phyloP scores from a whole-genome alignment of 1,140 invertebrate species.

The Pseudobourletiella spinata region DNA sequence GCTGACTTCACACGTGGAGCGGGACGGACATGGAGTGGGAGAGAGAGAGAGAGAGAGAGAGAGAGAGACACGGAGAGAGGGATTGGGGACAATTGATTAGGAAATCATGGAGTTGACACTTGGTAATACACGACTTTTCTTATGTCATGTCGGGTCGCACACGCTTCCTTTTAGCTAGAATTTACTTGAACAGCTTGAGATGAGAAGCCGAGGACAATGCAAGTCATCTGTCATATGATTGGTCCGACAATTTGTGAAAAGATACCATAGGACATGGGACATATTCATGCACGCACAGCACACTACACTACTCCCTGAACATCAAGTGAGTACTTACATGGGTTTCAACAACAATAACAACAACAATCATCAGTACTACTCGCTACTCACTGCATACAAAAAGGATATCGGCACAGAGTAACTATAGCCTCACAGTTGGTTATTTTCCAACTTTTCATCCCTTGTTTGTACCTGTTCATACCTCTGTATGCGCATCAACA shows the following conservation, averaged over 20 bases:
- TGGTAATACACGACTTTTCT: conserved; percentile 27
- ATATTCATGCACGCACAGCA: not conserved
- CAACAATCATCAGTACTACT: no score
- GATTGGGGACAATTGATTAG: conserved; percentile 7
- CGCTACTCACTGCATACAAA: no score
- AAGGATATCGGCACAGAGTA: no score
- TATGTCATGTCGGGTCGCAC: conserved; percentile 26
- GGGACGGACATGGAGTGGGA: not conserved
- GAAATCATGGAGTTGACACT: conserved; percentile 28
- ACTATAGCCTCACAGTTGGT: no score
- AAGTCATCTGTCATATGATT: conserved; percentile 25
- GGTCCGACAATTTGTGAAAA: conserved; percentile 15
- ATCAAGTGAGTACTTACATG: no score
- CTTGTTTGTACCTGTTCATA: no score
- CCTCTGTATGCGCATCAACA: no score
- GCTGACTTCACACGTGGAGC: not conserved
- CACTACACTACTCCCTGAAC: not conserved
- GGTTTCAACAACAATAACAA: no score
- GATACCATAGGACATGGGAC: not conserved
- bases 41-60: not conserved
- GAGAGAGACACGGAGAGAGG: no score
- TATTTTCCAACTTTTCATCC: no score
- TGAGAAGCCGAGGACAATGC: conserved; percentile 26
- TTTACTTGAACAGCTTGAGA: conserved; percentile 19
- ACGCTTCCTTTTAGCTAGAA: conserved; percentile 9